Percentiles rank a stretch among this genome's conserved stretches.
Evolutionary conservation across 2,113 vertebrate genomes (phyloP).

Genomic region (Eurystomus gularis): DNA sequence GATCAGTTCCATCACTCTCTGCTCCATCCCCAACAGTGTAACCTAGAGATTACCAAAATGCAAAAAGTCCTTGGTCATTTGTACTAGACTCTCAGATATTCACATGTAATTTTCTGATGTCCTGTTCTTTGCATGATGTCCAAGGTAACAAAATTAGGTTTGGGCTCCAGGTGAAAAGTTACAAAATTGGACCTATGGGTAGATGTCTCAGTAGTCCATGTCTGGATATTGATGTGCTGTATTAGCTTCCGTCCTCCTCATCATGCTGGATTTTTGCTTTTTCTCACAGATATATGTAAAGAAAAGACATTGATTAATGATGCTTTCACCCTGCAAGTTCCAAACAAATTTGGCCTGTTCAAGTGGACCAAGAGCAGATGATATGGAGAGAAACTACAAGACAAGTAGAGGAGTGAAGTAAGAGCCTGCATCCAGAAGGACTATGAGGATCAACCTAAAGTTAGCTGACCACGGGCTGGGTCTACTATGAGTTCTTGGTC

Average conservation of each 20-base stretch:
- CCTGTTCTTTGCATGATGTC: background rate
- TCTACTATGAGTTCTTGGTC: background rate
- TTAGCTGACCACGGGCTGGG: background rate
- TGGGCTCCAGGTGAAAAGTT: background rate
- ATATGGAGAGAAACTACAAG: background rate
- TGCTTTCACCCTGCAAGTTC: background rate
- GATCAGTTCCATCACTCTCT: background rate
- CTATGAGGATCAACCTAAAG: background rate
- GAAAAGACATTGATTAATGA: background rate
- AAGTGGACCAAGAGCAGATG: background rate
- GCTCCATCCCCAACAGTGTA: background rate
- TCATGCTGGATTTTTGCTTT: background rate
- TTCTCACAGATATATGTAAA: background rate
- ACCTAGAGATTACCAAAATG: background rate
- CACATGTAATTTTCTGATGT: background rate
- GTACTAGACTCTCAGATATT: background rate
- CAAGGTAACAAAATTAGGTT: background rate
- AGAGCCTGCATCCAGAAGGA: background rate
- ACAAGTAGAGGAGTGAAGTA: background rate
- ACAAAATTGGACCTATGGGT: background rate
- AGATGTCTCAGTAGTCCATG: background rate
- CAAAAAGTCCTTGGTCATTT: background rate
- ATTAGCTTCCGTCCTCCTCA: background rate
- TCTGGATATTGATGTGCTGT: background rate
- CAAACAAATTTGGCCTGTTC: background rate